Base-by-base conservation (phyloP, 2,888 invertebrate species). In the Oxycera nigricornis region DNA sequence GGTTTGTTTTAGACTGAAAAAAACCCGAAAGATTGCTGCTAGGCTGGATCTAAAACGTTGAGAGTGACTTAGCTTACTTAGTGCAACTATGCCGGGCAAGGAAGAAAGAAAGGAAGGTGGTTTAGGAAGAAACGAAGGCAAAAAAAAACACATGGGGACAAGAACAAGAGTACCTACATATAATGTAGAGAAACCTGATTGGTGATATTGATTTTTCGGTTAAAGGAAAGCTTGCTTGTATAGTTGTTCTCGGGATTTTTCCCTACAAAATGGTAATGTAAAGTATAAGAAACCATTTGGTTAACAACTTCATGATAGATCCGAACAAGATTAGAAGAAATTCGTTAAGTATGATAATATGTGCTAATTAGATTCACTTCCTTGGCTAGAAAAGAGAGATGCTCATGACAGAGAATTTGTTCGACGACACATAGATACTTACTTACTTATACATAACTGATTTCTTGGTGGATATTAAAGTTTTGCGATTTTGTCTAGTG, bases 291-390 rank as follows among this genome's bases (percentile, higher is more conserved):
- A 24, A 46, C 52, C 70, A 70, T 30, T 70, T 52, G 52, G 65
- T 17, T 65, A 65, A 65, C 74, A 76, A 76, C 74, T 76, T 76
- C 76, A 76, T 76, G 76, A 76, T 73, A 76, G 76, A 76, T 76
- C 50, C 52, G 74, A 70, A 72, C 28, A 61, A 76, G 76, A 76
- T 76, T 76, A 76, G 76, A 65, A 35, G 31, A 70, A 70, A 52
- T 70, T 70, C 70, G 70, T 70, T 52, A 55, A 70, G 74, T 72
- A 76, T 76, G 73, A 76, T 76, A 76, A 76, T 76, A 72, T 74
- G 76, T 57, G 59, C 72, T 72, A 72, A 72, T 72, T 72, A 72
- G 59, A 72, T 72, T 57, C 72, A 57, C 41, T 72, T 72, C 72
- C 72, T 59, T 26, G 59, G 59, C 41, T 70, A 22, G 31, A 70